phyloP scores from a whole-genome alignment of 1,140 invertebrate genomes.

The Eulimnadia texana region DNA sequence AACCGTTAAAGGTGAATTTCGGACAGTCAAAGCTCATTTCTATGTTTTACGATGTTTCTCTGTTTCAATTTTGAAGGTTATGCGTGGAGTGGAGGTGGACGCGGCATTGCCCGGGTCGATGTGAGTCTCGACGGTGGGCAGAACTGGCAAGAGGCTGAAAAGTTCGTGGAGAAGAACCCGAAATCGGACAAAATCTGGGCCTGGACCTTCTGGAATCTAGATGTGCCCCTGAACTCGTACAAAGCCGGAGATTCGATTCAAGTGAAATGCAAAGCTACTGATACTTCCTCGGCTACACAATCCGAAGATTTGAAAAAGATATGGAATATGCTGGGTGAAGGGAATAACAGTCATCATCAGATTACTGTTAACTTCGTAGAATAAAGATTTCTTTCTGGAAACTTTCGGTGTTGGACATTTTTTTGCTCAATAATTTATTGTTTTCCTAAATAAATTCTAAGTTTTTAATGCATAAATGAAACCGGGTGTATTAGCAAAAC shows the following conservation, averaged over 20 bases:
- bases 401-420: neutral
- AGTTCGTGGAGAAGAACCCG: neutral
- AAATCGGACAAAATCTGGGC: neutral
- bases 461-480: too few relatives aligned
- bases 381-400: neutral
- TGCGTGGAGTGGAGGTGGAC: slow-evolving; percentile 5
- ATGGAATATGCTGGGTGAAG: slow-evolving; percentile 7
- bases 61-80: neutral
- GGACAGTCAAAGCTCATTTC: neutral
- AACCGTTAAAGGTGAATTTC: slow-evolving; percentile 6
- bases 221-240: neutral
- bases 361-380: neutral
- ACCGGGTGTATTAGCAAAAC: too few relatives aligned
- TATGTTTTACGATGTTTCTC: neutral
- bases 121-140: neutral
- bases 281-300: neutral
- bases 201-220: neutral
- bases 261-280: neutral
- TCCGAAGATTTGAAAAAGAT: neutral
- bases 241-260: neutral
- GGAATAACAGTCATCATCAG: neutral
- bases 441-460: too few relatives aligned
- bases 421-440: too few relatives aligned
- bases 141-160: neutral
- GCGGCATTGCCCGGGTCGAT: slow-evolving; percentile 5